Percentiles rank a stretch among this genome's conserved stretches.
phyloP scores from a whole-genome alignment of 2,797 vertebrate genomes.

The Sphenopsis melanotis region DNA sequence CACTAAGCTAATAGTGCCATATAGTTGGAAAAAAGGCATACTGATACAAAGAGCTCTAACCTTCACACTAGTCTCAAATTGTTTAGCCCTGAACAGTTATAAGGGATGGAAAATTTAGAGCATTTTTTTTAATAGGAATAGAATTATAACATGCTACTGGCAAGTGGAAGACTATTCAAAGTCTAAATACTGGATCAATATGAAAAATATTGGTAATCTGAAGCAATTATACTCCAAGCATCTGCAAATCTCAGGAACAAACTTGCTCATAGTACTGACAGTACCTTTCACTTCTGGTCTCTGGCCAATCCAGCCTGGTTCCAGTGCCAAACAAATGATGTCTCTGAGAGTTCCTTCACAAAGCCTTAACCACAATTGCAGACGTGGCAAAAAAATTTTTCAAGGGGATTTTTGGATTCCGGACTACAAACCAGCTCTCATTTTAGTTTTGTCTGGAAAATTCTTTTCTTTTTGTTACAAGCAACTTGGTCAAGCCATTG shows the following conservation, averaged over 20 bases:
- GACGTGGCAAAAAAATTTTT: fast-evolving
- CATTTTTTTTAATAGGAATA: neutral
- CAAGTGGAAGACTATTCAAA: neutral
- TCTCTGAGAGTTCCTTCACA: neutral
- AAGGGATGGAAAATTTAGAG: neutral
- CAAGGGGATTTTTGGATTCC: neutral
- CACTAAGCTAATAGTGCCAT: neutral
- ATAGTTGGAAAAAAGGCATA: neutral
- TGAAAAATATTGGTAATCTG: neutral
- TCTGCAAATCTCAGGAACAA: neutral
- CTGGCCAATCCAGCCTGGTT: neutral
- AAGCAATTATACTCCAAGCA: neutral
- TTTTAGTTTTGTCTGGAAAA: neutral
- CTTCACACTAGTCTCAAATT: neutral
- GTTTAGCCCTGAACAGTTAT: neutral
- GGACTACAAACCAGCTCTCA: neutral
- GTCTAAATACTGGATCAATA: neutral
- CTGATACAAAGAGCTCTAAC: neutral
- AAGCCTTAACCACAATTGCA: neutral
- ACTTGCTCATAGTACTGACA: neutral
- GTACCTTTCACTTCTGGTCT: neutral
- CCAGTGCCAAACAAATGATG: neutral
- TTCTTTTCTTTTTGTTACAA: neutral
- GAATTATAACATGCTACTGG: neutral
- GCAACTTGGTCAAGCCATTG: neutral